Evolutionary conservation across 2,113 vertebrate species (phyloP), one percentile per base, ranked within the genome.

Genomic region (Climacteris rufus): DNA sequence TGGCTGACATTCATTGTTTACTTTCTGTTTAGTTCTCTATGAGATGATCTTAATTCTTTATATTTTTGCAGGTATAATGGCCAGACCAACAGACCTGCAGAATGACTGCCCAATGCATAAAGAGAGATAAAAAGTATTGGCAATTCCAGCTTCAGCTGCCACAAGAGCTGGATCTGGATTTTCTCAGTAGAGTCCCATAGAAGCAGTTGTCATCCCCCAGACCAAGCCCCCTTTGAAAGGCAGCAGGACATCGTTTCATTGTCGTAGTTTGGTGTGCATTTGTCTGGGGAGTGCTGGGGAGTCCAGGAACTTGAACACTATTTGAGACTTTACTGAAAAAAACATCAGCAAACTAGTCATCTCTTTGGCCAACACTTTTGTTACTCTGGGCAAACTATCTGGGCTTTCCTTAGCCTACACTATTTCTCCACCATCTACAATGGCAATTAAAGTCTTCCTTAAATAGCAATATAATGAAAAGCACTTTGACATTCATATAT

Each of bases 181-280:
- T 94, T 74, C 31, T 70, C n/a, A 16, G 31, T 24, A 61, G 4
- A 25, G 7, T 28, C 9, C 17, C 15, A 17, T 1, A 57, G 49
- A 4, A 84, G 60, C 16, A 28, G 20, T 8, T 1, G 2, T 35
- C 17, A 33, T 2, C 2, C 2, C 10, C 6, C 8, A 49, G 28
- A 53, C 2, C 11, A 37, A 72, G 13, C 3, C 6, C 20, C 3
- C 10, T 71, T 49, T 5, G 3, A 61, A 28, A 3, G 8, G 17
- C 20, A 37, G 22, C 30, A 83, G 28, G n/a, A 52, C 19, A 25
- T 33, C 0, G 1, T 20, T 21, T 18, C 4, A 0, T 35, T 60
- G 23, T n/a, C 0, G 0, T 15, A 53, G 24, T 47, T 66, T 35
- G n/a, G 3, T 5, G 18, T 0, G 1, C 13, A 11, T 35, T 13